Conservation (phyloP, 2,797 vertebrate genomes). For the Brachymystax lenok region DNA sequence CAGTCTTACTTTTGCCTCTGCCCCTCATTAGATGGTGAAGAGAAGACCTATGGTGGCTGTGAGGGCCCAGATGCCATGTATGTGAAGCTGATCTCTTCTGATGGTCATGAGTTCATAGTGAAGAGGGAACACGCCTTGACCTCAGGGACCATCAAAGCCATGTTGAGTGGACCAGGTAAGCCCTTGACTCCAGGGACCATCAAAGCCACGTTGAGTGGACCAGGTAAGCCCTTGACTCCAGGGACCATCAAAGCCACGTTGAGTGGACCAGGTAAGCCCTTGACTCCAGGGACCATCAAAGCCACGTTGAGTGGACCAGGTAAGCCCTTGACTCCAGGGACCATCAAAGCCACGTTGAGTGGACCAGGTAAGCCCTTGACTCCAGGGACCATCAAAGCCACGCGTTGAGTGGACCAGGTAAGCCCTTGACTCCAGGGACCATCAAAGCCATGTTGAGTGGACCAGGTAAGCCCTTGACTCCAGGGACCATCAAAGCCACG, state of each 20-base stretch:
- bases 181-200: slow-evolving; percentile 86
- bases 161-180: slow-evolving; percentile 96
- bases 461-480: slow-evolving; percentile 82
- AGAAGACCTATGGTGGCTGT: slow-evolving; percentile 97
- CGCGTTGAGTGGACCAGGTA: no score
- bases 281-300: no score
- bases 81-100: slow-evolving; percentile 97
- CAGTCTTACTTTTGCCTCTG: slow-evolving; percentile 17
- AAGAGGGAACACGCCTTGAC: slow-evolving; percentile 98
- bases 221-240: no score
- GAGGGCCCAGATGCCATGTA: slow-evolving; percentile 99
- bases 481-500: slow-evolving; percentile 96
- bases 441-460: slow-evolving; percentile 99
- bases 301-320: no score
- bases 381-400: no score
- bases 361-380: no score
- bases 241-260: no score
- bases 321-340: no score
- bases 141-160: slow-evolving; percentile 98
- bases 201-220: no score
- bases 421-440: slow-evolving; percentile 96
- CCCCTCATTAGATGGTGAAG: slow-evolving; percentile 88
- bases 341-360: no score
- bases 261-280: no score
- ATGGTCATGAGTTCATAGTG: slow-evolving; percentile 98